Conservation (phyloP, 2,888 invertebrate genomes). For the Drosophila formosana region DNA sequence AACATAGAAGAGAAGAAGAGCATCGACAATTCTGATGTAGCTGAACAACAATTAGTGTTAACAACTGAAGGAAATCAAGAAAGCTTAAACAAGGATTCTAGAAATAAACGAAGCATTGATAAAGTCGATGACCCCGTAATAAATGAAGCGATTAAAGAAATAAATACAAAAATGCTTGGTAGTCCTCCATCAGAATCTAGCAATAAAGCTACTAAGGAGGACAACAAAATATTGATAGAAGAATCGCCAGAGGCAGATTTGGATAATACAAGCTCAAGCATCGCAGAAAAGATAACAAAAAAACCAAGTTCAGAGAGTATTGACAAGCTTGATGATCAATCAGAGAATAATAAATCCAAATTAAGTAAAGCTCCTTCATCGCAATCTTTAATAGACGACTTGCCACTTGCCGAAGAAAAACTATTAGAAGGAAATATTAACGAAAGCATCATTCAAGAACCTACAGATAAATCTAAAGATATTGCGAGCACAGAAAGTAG, state of each 20-base stretch:
- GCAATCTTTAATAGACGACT: neutral
- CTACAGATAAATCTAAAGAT: neutral
- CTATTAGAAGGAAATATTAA: neutral
- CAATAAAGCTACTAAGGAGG: neutral
- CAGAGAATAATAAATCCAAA: no score
- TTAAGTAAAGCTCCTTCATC: neutral
- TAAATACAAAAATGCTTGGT: neutral
- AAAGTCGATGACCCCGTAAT: neutral
- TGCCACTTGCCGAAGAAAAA: neutral
- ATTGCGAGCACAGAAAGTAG: no score
- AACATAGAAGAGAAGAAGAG: neutral
- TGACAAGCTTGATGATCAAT: neutral
- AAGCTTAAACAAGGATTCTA: neutral
- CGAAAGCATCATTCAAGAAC: neutral
- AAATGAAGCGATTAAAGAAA: neutral
- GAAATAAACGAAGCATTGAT: no score
- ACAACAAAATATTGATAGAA: neutral
- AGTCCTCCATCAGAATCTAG: neutral
- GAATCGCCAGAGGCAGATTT: neutral
- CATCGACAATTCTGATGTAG: neutral
- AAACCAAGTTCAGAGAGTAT: constrained; percentile 1
- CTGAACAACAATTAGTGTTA: neutral
- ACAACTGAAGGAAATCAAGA: neutral
- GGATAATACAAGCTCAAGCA: neutral
- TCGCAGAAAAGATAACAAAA: neutral